Evolutionary conservation across 2,888 invertebrate genomes (phyloP).

Genomic region (Arrhopalites spinosus): DNA sequence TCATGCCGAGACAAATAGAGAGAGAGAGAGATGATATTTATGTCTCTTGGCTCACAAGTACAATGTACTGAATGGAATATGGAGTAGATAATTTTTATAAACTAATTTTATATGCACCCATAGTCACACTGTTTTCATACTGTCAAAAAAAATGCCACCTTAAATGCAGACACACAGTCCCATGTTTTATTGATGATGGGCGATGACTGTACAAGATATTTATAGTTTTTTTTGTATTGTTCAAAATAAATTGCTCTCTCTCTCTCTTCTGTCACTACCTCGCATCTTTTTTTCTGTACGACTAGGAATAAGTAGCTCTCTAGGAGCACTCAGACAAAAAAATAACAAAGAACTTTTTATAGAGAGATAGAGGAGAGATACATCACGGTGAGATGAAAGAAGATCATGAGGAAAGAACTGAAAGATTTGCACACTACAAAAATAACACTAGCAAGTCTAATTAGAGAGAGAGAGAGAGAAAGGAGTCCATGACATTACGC

Average conservation of each 20-base stretch:
- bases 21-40: too few relatives aligned
- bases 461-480: conserved; percentile 2
- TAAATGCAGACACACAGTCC: too few relatives aligned
- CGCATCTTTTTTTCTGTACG: background rate
- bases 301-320: too few relatives aligned
- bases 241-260: conserved; percentile 13
- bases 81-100: too few relatives aligned
- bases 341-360: too few relatives aligned
- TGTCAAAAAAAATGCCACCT: too few relatives aligned
- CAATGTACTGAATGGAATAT: background rate
- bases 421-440: background rate
- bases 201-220: conserved; percentile 10
- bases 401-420: background rate
- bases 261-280: background rate
- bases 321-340: too few relatives aligned
- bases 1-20: too few relatives aligned
- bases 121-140: too few relatives aligned
- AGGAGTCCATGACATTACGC: background rate
- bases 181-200: conserved; percentile 2
- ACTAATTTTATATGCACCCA: too few relatives aligned
- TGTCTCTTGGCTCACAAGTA: background rate
- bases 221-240: background rate
- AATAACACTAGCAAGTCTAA: conserved; percentile 4
- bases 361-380: background rate
- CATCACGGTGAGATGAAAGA: conserved; percentile 15